A percentile compares a stretch with the other conserved stretches of the same genome.
phyloP scores from a whole-genome alignment of 2,797 vertebrate genomes.

The Catostomus latipinnis region DNA sequence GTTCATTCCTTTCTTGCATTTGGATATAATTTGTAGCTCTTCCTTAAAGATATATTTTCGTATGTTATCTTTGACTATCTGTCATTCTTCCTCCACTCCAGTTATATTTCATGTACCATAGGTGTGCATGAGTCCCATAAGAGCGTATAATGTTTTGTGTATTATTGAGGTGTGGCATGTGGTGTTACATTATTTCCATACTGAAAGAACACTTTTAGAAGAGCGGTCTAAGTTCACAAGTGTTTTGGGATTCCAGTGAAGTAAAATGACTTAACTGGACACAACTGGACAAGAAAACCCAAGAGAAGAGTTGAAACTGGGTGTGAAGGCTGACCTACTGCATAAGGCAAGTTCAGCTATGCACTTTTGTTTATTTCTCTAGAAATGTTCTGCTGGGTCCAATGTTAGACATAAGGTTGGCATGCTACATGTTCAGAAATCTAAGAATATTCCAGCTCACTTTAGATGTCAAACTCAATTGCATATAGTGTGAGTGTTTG shows the following conservation, averaged over 20 bases:
- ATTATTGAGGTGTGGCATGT: conserved; percentile 43
- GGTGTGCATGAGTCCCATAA: not conserved
- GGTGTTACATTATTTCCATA: not conserved
- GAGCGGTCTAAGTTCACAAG: not conserved
- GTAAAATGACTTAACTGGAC: conserved; percentile 26
- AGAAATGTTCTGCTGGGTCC: not conserved
- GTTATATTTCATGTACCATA: conserved; percentile 1
- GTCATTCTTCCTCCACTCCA: not conserved
- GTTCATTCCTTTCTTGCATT: not conserved
- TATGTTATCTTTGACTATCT: not conserved
- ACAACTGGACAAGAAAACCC: conserved; percentile 69
- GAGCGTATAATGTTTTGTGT: conserved; percentile 32
- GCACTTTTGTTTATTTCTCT: not conserved
- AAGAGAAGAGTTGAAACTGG: conserved; percentile 61
- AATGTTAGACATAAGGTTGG: too few relatives aligned
- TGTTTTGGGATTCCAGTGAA: not conserved
- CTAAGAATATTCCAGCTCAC: too few relatives aligned
- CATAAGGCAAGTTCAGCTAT: conserved; percentile 27
- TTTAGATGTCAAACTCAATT: too few relatives aligned
- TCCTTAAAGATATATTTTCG: not conserved
- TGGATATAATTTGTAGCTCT: not conserved
- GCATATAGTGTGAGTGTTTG: too few relatives aligned
- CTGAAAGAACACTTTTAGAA: not conserved
- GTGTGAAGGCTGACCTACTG: not conserved
- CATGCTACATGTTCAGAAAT: too few relatives aligned